Conservation (phyloP, 2,113 vertebrate species). For the Balaenoptera acutorostrata region DNA sequence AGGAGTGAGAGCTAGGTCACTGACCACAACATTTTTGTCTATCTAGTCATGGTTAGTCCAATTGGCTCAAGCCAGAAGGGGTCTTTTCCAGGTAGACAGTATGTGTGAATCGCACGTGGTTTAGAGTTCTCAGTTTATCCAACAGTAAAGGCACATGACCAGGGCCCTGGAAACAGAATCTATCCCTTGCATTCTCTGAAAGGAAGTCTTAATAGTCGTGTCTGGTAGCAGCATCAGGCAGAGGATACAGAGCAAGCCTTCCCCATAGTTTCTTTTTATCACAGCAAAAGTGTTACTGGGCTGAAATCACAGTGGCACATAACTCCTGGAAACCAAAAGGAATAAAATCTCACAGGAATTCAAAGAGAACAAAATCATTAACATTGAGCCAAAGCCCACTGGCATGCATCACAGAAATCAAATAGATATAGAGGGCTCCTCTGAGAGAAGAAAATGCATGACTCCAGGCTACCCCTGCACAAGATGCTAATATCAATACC, state of each 20-base stretch:
- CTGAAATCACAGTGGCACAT: neutral
- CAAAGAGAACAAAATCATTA: slow-evolving; percentile 13
- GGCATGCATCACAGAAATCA: neutral
- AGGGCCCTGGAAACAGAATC: neutral
- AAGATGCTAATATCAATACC: neutral
- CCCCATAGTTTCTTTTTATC: neutral
- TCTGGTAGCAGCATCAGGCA: neutral
- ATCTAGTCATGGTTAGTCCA: neutral
- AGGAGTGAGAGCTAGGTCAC: neutral
- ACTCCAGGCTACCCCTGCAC: neutral
- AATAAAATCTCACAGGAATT: slow-evolving; percentile 5
- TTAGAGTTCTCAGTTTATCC: neutral
- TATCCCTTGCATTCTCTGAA: neutral
- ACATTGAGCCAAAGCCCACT: neutral
- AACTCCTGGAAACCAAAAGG: slow-evolving; percentile 18
- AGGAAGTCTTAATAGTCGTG: neutral
- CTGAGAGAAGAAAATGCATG: neutral
- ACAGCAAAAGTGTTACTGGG: neutral
- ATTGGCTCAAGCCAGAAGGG: neutral
- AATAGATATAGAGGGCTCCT: neutral
- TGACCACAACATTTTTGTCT: neutral
- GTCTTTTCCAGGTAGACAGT: neutral
- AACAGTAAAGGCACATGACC: neutral
- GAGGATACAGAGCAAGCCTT: neutral
- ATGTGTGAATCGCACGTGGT: neutral